These are phyloP conservation scores for Brachyrhaphis roseni DNA, from an alignment of 2,797 vertebrate species.

Conservation along the genomic window DNA sequence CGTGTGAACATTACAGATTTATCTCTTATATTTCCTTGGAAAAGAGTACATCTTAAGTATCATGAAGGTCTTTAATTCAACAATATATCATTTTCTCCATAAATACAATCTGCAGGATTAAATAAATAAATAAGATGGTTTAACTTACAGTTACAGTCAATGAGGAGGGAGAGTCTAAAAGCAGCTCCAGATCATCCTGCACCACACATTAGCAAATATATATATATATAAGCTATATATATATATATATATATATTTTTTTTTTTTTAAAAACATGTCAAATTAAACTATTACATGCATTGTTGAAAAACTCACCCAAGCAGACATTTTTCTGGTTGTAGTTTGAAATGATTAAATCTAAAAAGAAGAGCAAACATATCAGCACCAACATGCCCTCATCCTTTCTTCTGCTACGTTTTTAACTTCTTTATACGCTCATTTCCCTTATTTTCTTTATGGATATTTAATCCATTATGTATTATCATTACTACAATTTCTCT, in stretches of 20 bases:
- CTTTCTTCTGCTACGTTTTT: background rate
- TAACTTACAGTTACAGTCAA: slow-evolving; percentile 74
- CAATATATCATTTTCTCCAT: background rate
- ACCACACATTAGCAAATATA: slow-evolving; percentile 21
- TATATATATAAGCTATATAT: too few species aligned
- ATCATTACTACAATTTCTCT: background rate
- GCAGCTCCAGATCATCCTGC: slow-evolving; percentile 81
- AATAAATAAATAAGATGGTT: background rate
- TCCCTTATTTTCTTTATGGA: background rate
- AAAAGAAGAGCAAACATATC: background rate
- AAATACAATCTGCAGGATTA: background rate
- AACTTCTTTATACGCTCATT: background rate
- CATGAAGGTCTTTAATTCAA: background rate
- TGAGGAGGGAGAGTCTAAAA: slow-evolving; percentile 80
- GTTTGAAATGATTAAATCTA: slow-evolving; percentile 14
- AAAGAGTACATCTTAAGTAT: background rate
- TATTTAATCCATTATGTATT: background rate
- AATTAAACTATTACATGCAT: background rate
- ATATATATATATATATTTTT: accelerated
- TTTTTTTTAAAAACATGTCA: background rate
- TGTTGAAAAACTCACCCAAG: slow-evolving; percentile 64
- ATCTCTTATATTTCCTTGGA: background rate
- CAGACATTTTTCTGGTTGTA: slow-evolving; percentile 56
- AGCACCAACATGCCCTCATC: background rate
- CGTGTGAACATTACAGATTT: background rate